Base-by-base conservation (phyloP, 2,888 invertebrate species). In the Autographa gamma region DNA sequence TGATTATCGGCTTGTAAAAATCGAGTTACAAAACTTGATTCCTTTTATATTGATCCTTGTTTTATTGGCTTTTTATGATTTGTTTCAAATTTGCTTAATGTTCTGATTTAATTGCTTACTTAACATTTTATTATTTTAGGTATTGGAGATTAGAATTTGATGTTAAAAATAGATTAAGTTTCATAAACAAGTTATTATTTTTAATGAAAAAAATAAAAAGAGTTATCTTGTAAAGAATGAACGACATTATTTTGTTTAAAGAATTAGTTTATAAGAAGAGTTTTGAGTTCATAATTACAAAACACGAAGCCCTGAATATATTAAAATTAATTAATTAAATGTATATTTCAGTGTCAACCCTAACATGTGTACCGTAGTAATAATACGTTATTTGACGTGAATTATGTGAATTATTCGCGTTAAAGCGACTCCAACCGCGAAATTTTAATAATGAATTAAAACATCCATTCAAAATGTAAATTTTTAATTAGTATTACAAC, bases 391-490 rank as follows among this genome's bases (percentile, higher is more conserved):
- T 92, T 89, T 89, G 89, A 87, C 88, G 86, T 89, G 87, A 92
- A 89, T 90, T 88, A 90, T 89, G 89, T 90, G 88, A 92, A 89
- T 90, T 88, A 90, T 90, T 89, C 89, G 85, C 88, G 87, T 87
- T 89, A 90, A 90, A 91, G 88, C 90, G 90, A 91, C 90, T 89
- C 85, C 85, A 83, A 87, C 93, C 93, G 90, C 93, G 81, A 91
- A 93, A 95, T 93, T 94, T 94, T 94, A 93, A 94, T 94, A 94
- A 93, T 94, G 89, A 93, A 94, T 93, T 92, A 91, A 94, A 92
- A 91, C 92, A 91, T 90, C 92, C 94, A 93, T 92, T 92, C 90
- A 92, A 92, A 93, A 94, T 93, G 93, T 93, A 92, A 93, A 95
- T 95, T 94, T 95, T 93, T 95, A 93, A 95, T 95, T 92, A 93